phyloP scores from a whole-genome alignment of 2,888 invertebrate species.

The Anthoptus insignis region DNA sequence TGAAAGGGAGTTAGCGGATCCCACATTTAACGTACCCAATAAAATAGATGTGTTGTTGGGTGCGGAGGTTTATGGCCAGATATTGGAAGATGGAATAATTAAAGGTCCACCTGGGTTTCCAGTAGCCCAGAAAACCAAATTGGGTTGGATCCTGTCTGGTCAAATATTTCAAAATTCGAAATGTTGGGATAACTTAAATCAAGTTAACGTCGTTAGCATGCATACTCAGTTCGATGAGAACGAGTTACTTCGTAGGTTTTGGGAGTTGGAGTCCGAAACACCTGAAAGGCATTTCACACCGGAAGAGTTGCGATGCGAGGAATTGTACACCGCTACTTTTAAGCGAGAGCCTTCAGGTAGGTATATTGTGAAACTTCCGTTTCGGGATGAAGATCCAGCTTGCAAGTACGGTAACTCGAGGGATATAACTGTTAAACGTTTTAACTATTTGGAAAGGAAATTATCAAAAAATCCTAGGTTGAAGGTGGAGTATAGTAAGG shows the following conservation, averaged over 20 bases:
- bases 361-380: slow-evolving; percentile 41
- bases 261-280: slow-evolving; percentile 42
- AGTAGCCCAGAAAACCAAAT: slow-evolving; percentile 45
- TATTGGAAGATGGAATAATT: slow-evolving; percentile 46
- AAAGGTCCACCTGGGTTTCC: slow-evolving; percentile 41
- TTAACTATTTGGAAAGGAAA: slow-evolving; percentile 35
- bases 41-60: slow-evolving; percentile 51
- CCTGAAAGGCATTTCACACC: slow-evolving; percentile 24
- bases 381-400: slow-evolving; percentile 32
- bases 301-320: slow-evolving; percentile 39
- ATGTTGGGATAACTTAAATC: slow-evolving; percentile 1
- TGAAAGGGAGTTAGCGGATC: slow-evolving; percentile 36
- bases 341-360: slow-evolving; percentile 34
- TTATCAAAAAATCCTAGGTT: slow-evolving; percentile 35
- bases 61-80: slow-evolving; percentile 50
- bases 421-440: slow-evolving; percentile 34
- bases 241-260: slow-evolving; percentile 40
- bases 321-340: slow-evolving; percentile 29
- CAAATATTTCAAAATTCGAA: slow-evolving; percentile 20
- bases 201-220: slow-evolving; percentile 12
- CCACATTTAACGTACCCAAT: slow-evolving; percentile 42
- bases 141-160: slow-evolving; percentile 53
- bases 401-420: slow-evolving; percentile 32
- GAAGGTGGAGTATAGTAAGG: slow-evolving; percentile 42
- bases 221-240: slow-evolving; percentile 16